phyloP scores from a whole-genome alignment of 2,888 invertebrate species.

The Dolichopus griseipennis region DNA sequence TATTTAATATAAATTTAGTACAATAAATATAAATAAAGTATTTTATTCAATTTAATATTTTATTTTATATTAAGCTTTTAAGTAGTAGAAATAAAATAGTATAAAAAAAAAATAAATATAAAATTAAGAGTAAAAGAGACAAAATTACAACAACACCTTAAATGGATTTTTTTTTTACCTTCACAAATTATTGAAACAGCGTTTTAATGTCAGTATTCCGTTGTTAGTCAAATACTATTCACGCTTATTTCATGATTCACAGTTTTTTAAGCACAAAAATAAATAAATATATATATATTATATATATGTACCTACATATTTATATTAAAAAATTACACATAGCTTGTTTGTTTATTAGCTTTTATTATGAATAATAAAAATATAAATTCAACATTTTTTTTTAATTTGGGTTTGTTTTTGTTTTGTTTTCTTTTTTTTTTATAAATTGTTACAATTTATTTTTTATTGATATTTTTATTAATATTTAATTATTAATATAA shows the following conservation, averaged over 20 bases:
- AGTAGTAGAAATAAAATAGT: neutral
- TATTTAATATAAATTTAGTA: neutral
- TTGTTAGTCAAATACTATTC: neutral
- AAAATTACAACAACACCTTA: neutral
- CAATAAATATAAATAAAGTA: no score
- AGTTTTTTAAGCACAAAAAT: neutral
- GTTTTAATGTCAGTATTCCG: neutral
- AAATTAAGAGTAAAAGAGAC: neutral
- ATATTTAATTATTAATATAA: no score
- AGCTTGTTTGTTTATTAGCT: no score
- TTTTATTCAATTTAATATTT: neutral
- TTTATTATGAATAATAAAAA: no score
- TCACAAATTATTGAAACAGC: neutral
- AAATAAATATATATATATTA: no score
- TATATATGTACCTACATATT: no score
- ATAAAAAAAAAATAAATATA: neutral
- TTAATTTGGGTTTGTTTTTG: no score
- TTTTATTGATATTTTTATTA: no score
- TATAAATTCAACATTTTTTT: no score
- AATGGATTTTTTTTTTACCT: neutral
- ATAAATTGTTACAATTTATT: no score
- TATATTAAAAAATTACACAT: no score
- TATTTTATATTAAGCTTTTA: neutral
- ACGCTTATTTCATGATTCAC: neutral
- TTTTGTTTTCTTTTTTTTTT: no score